Evolutionary conservation across 1,140 invertebrate genomes (phyloP), one percentile per base, ranked within the genome.

Genomic region (Lepidurus apus): DNA sequence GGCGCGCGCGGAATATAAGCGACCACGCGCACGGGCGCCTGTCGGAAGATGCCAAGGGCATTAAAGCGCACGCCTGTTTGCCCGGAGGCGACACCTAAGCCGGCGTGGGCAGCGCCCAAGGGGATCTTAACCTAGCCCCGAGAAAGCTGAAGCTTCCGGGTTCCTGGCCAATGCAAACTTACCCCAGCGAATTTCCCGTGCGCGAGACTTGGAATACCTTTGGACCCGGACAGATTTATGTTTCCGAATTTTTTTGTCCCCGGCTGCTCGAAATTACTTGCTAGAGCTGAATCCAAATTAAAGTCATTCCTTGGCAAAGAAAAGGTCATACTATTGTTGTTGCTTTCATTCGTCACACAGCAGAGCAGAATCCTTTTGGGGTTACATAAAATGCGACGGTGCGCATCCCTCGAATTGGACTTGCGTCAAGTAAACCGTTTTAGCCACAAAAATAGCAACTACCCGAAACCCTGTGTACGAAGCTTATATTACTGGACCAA

Each of bases 241-340:
- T 65, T 65, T 65, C 53, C 53, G 5, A 7, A 65, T 7, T 13
- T 65, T 65, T 17, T 65, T 65, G 17, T 11, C 17, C 1, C 13
- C 6, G 21, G 53, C 53, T 65, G 53, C 6, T 65, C 7, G 53
- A 65, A 65, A 3, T 65, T 65, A 65, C 53, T 65, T 13, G 53
- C 6, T 65, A 65, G 53, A 65, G n/a, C 53, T 65, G 17, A 65
- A 65, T 17, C 53, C 53, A 65, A 65, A 65, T 21, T 65, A 65
- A 65, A 65, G 53, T 65, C 53, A 65, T 65, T 65, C 53, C 53
- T 65, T 65, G 53, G 53, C 53, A 65, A 65, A 21, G 21, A 65
- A 65, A 65, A 11, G 17, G n/a, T 13, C 6, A 65, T 17, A 65
- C 53, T 17, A 17, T 65, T 65, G 53, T 65, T 65, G 17, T 65